Conservation (phyloP, 1,140 invertebrate species). For the Pachypsylla venusta region DNA sequence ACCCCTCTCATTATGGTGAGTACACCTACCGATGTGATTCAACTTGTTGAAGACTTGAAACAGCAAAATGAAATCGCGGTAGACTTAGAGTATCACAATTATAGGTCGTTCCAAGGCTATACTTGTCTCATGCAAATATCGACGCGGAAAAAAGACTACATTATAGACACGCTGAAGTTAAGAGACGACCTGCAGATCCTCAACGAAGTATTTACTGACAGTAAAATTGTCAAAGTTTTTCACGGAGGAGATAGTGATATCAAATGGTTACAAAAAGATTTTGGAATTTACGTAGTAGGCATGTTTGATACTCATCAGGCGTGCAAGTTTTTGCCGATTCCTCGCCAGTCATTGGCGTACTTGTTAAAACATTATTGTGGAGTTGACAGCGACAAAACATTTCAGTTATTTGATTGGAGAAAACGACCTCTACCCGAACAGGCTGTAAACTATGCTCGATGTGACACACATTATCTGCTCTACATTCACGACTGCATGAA, state of each 20-base stretch:
- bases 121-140: slow-evolving; percentile 94
- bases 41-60: slow-evolving; percentile 48
- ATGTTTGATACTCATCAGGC: slow-evolving; percentile 95
- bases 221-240: slow-evolving; percentile 81
- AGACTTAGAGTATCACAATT: slow-evolving; percentile 55
- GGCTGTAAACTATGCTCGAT: slow-evolving; percentile 74
- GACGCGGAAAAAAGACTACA: slow-evolving; percentile 67
- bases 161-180: slow-evolving; percentile 76
- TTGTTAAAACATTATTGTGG: slow-evolving; percentile 66
- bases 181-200: slow-evolving; percentile 66
- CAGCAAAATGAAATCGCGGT: slow-evolving; percentile 45
- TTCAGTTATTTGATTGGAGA: slow-evolving; percentile 93
- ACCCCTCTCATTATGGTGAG: slow-evolving; percentile 54
- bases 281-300: slow-evolving; percentile 89
- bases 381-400: slow-evolving; percentile 70
- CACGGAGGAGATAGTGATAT: slow-evolving; percentile 86
- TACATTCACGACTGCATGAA: slow-evolving; percentile 77
- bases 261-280: slow-evolving; percentile 85
- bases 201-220: slow-evolving; percentile 86
- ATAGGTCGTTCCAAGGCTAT: slow-evolving; percentile 65
- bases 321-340: slow-evolving; percentile 54
- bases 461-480: slow-evolving; percentile 90
- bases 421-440: slow-evolving; percentile 76
- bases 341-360: slow-evolving; percentile 58
- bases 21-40: slow-evolving; percentile 43